A percentile compares a stretch with the other conserved stretches of the same genome.
phyloP scores from a whole-genome alignment of 2,113 vertebrate genomes.

The Boulengeromyrus knoepffleri region DNA sequence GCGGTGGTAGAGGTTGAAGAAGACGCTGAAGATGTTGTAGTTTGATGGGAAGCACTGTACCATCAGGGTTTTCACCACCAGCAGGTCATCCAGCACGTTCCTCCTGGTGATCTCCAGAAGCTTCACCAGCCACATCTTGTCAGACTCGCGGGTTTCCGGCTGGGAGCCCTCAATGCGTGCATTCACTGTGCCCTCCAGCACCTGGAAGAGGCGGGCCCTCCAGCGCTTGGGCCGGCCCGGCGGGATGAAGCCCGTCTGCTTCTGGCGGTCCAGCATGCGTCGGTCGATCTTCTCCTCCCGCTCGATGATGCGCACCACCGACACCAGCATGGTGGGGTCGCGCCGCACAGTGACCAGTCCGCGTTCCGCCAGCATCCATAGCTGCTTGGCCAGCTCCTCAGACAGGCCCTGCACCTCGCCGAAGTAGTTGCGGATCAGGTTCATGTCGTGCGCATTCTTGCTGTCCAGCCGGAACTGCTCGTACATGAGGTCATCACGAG shows the following conservation, averaged over 20 bases:
- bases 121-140: constrained; percentile 99
- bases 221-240: constrained; percentile 87
- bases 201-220: constrained; percentile 86
- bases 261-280: constrained; percentile 85
- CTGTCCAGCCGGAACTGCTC: constrained; percentile 97
- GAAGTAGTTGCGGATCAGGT: constrained; percentile 87
- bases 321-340: constrained; percentile 92
- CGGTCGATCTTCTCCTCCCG: constrained; percentile 91
- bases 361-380: constrained; percentile 94
- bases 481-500: constrained; percentile 90
- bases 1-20: constrained; percentile 81
- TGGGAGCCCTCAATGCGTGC: constrained; percentile 87
- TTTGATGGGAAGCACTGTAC: constrained; percentile 87
- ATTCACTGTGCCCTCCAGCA: constrained; percentile 81
- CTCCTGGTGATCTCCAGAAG: constrained; percentile 89
- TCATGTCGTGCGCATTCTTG: constrained; percentile 85
- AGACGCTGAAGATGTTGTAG: constrained; percentile 79
- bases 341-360: constrained; percentile 81
- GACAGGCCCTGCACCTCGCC: constrained; percentile 85
- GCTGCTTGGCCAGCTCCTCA: constrained; percentile 85
- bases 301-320: constrained; percentile 91
- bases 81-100: constrained; percentile 86
- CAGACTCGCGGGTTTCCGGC: constrained; percentile 79
- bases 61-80: constrained; percentile 83
- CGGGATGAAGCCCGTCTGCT: constrained; percentile 87